A percentile compares a stretch with the other conserved stretches of the same genome.
phyloP scores from a whole-genome alignment of 2,113 vertebrate species.

The Chaenocephalus aceratus region DNA sequence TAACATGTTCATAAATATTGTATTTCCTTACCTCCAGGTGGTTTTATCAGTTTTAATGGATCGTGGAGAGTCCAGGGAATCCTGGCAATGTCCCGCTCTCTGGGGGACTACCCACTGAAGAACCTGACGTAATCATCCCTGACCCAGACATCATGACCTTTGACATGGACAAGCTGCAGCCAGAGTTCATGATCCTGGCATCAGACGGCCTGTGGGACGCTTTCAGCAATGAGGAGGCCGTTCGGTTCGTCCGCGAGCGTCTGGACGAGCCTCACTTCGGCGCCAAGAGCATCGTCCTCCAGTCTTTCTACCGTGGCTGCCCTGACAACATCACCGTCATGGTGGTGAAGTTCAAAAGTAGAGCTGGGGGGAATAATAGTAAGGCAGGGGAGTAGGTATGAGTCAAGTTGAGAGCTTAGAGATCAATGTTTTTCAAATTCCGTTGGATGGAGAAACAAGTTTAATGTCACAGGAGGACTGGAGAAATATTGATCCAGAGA shows the following conservation, averaged over 20 bases:
- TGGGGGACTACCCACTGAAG: slow-evolving; percentile 97
- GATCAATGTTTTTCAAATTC: slow-evolving; percentile 24
- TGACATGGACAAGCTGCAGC: slow-evolving; percentile 98
- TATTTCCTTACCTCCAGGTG: slow-evolving; percentile 82
- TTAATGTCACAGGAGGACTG: slow-evolving; percentile 9
- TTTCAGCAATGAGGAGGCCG: slow-evolving; percentile 98
- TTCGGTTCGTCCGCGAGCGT: slow-evolving; percentile 95
- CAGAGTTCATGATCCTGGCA: slow-evolving; percentile 98
- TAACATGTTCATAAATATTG: background rate
- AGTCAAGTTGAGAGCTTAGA: slow-evolving; percentile 6
- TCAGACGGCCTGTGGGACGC: slow-evolving; percentile 98
- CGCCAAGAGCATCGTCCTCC: slow-evolving; percentile 97
- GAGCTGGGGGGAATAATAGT: slow-evolving; percentile 80
- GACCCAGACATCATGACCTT: slow-evolving; percentile 97
- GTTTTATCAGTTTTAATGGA: slow-evolving; percentile 99
- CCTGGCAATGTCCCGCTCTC: slow-evolving; percentile 97
- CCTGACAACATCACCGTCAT: slow-evolving; percentile 99
- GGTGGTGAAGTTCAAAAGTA: slow-evolving; percentile 97
- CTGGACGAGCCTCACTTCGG: slow-evolving; percentile 98
- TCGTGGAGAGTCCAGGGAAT: slow-evolving; percentile 99
- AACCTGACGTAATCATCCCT: slow-evolving; percentile 96
- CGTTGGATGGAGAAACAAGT: slow-evolving; percentile 27
- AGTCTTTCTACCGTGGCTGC: slow-evolving; percentile 98
- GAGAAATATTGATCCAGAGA: slow-evolving; percentile 11
- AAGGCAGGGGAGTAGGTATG: slow-evolving; percentile 86